Evolutionary conservation across 1,140 invertebrate genomes (phyloP).

Genomic region (Drosophila trapezifrons): DNA sequence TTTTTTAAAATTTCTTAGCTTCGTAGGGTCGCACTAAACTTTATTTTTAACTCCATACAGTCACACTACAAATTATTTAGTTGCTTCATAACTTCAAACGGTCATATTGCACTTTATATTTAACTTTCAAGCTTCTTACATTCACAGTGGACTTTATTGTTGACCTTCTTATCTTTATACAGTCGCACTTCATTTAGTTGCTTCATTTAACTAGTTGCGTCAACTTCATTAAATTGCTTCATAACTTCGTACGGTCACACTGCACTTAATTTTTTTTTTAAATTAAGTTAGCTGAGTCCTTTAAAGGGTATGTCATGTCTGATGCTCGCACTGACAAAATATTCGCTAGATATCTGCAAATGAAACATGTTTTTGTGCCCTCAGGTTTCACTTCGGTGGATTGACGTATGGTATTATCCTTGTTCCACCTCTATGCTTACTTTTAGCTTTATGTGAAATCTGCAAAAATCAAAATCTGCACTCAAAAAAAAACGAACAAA

Average conservation of each 20-base stretch:
- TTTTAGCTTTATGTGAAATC: not conserved
- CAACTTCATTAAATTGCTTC: no score
- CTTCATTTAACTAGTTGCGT: no score
- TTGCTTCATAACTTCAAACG: not conserved
- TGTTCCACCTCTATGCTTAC: not conserved
- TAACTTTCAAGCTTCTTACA: no score
- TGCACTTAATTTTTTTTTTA: not conserved
- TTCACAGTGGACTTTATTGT: no score
- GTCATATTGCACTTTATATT: not conserved
- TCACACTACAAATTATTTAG: not conserved
- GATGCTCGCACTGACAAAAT: conserved; percentile 2
- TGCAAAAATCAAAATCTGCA: not conserved
- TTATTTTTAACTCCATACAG: not conserved
- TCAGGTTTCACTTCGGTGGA: conserved; percentile 11
- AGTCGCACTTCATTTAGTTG: no score
- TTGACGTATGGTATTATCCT: conserved; percentile 8
- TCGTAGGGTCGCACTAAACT: no score
- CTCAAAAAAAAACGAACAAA: not conserved
- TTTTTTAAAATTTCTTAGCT: not conserved
- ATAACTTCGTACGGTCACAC: no score
- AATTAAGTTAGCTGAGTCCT: not conserved
- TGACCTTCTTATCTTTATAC: no score
- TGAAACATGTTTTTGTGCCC: conserved; percentile 9
- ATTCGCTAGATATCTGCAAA: conserved; percentile 1
- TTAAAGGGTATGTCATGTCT: not conserved